These are phyloP conservation scores for Lamprotornis superbus DNA, from an alignment of 2,113 vertebrate species.

Conservation along the genomic window DNA sequence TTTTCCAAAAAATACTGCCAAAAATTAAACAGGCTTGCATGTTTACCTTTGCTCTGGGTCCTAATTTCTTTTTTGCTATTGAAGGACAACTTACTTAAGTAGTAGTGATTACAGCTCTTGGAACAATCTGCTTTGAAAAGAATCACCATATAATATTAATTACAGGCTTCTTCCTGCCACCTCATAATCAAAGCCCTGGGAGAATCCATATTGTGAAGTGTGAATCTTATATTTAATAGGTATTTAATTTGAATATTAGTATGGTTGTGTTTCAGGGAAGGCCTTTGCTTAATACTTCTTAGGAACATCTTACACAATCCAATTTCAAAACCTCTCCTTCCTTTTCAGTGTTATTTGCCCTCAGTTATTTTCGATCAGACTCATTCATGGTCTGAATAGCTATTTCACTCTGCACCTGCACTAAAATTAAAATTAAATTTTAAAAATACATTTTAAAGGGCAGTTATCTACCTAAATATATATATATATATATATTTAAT, in stretches of 20 bases:
- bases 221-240: background rate
- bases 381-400: background rate
- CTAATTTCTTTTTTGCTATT: background rate
- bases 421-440: background rate
- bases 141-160: slow-evolving; percentile 8
- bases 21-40: background rate
- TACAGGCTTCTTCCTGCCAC: background rate
- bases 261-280: background rate
- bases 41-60: background rate
- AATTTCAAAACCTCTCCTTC: background rate
- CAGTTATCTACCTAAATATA: background rate
- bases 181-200: slow-evolving; percentile 18
- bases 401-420: background rate
- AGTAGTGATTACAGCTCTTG: background rate
- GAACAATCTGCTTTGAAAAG: slow-evolving; percentile 11
- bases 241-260: slow-evolving; percentile 11
- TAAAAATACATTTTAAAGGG: fast-evolving
- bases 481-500: background rate
- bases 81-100: background rate
- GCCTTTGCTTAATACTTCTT: background rate
- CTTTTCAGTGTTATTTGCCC: background rate
- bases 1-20: background rate
- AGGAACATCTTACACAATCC: background rate
- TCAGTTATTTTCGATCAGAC: background rate
- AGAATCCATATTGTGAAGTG: background rate